phyloP scores from a whole-genome alignment of 2,797 vertebrate species.

The Distichodus sexfasciatus region DNA sequence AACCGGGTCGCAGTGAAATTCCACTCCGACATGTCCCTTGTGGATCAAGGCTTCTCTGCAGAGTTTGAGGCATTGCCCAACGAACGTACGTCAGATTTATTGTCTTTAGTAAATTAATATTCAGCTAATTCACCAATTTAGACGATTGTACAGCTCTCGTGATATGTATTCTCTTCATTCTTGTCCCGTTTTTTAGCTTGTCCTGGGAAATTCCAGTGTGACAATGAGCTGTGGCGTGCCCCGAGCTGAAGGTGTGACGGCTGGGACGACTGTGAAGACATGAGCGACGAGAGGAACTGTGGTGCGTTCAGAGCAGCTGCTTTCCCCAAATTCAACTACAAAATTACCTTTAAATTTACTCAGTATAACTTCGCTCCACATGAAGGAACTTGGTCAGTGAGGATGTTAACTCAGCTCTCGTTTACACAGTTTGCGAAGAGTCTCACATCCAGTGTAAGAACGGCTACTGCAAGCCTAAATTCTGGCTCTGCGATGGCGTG shows the following conservation, averaged over 20 bases:
- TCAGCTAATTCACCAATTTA: too few relatives aligned
- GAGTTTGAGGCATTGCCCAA: conserved; percentile 81
- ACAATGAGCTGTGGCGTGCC: conserved; percentile 78
- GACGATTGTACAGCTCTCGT: too few relatives aligned
- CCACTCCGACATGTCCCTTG: conserved; percentile 80
- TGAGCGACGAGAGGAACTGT: conserved; percentile 82
- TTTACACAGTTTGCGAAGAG: conserved; percentile 69
- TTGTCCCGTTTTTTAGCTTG: conserved; percentile 81
- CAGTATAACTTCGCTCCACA: too few relatives aligned
- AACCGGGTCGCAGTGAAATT: conserved; percentile 75
- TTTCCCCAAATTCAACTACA: not conserved
- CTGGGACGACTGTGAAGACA: conserved; percentile 84
- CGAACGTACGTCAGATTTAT: conserved; percentile 76
- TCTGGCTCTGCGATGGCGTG: conserved; percentile 80
- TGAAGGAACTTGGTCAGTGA: not conserved
- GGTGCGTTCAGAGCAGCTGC: conserved; percentile 66
- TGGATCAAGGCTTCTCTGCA: conserved; percentile 81
- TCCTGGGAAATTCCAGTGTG: conserved; percentile 80
- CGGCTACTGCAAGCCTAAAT: conserved; percentile 80
- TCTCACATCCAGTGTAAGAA: conserved; percentile 81
- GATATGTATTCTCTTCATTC: not conserved
- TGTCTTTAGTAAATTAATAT: not conserved
- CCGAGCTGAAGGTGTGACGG: conserved; percentile 79
- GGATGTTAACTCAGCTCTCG: too few relatives aligned
- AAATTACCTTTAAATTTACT: not conserved